Evolutionary conservation across 2,113 vertebrate species (phyloP).

Genomic region (Geococcyx californianus): DNA sequence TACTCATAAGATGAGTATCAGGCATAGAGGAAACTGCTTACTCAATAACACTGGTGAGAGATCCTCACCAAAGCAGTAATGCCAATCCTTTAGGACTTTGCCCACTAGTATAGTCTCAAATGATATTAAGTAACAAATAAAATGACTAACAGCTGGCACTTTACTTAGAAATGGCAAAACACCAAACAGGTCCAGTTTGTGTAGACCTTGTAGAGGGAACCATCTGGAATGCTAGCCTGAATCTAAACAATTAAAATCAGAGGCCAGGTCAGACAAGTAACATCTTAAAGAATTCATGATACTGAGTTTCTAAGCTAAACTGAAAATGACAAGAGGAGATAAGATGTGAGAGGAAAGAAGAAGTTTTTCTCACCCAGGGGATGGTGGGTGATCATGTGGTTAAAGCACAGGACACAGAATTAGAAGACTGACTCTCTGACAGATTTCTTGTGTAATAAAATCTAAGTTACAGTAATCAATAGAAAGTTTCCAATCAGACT

Average conservation of each 20-base stretch:
- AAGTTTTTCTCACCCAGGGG: neutral
- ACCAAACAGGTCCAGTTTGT: neutral
- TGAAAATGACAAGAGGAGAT: constrained; percentile 45
- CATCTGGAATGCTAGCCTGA: constrained; percentile 42
- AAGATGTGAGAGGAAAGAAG: neutral
- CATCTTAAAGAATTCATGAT: constrained; percentile 53
- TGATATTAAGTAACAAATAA: neutral
- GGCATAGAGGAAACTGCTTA: neutral
- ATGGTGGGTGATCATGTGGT: neutral
- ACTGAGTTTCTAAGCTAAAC: constrained; percentile 33
- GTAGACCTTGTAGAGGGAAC: neutral
- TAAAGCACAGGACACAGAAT: neutral
- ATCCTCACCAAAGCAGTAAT: constrained; percentile 7
- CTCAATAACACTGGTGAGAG: neutral
- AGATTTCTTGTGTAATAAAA: neutral
- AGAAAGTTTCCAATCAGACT: neutral
- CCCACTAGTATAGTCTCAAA: neutral
- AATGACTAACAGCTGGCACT: constrained; percentile 47
- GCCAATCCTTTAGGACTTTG: constrained; percentile 41
- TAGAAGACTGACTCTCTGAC: neutral
- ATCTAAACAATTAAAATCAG: constrained; percentile 49
- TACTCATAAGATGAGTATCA: neutral
- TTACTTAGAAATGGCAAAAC: neutral
- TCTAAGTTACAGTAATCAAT: constrained; percentile 5
- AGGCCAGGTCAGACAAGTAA: constrained; percentile 25